Evolutionary conservation across 2,797 vertebrate species (phyloP).

Genomic region (Linurgus olivaceus): DNA sequence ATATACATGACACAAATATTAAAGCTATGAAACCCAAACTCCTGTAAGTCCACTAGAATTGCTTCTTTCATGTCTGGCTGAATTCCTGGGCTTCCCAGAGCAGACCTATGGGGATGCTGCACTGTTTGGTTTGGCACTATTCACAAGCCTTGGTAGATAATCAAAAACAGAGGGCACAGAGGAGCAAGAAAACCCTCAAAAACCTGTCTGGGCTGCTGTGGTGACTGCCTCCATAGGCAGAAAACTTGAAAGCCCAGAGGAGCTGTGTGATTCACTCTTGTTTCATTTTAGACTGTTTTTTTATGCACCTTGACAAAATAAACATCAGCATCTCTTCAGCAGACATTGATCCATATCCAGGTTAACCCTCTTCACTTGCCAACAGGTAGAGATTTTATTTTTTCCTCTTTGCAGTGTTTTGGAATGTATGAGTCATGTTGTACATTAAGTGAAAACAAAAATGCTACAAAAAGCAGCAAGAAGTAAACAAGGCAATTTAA

Average conservation of each 20-base stretch:
- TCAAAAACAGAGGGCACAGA: conserved; percentile 74
- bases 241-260: conserved; percentile 49
- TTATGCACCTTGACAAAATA: background rate
- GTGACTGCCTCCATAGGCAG: conserved; percentile 33
- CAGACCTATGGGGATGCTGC: conserved; percentile 62
- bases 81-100: conserved; percentile 69
- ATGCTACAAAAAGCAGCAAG: background rate
- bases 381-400: background rate
- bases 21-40: conserved; percentile 35
- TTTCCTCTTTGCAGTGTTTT: background rate
- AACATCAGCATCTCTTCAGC: background rate
- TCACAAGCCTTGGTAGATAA: conserved; percentile 70
- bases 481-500: background rate
- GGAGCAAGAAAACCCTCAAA: conserved; percentile 73
- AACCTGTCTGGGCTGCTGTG: conserved; percentile 69
- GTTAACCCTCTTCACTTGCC: background rate
- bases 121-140: conserved; percentile 78
- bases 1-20: conserved; percentile 19
- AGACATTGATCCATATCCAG: background rate
- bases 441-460: background rate
- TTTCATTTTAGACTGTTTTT: background rate
- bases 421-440: background rate
- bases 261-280: background rate
- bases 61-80: conserved; percentile 55
- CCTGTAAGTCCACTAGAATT: conserved; percentile 52